Evolutionary conservation across 2,113 vertebrate species (phyloP), one percentile per base, ranked within the genome.

Genomic region (Ellobius talpinus): DNA sequence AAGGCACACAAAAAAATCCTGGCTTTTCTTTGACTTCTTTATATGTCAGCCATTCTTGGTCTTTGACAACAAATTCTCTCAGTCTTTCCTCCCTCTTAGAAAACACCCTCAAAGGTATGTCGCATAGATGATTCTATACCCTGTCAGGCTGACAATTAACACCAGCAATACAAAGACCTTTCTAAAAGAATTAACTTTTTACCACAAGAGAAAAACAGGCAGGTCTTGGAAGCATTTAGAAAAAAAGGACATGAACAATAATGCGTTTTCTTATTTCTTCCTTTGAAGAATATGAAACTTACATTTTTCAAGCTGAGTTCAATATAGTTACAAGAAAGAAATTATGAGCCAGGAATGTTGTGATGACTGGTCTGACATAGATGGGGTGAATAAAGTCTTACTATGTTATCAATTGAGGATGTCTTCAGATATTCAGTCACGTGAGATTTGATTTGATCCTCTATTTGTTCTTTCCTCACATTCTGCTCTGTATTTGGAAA

Each of bases 21-120:
- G 26, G 5, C 0, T 78, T 50, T 78, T 17, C 29, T 78, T 78
- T 33, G 45, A 19, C 45, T 16, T 78, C 73, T 78, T 50, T 78
- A 78, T 78, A 78, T 50, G 47, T 19, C 7, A 50, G 13, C 13
- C 26, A 78, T 47, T 17, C 1, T 33, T 50, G 29, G 26, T 17
- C 14, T 31, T 78, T 1, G 3, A 45, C 0, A 8, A 45, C 21
- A 45, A 24, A 42, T 74, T 11, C 1, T 23, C 66, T 68, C 14
- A 68, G 66, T 36, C 4, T 6, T 68, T 68, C 39, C 39, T 26
- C 23, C 10, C 4, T 74, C n/a, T 74, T 74, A 74, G 39, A 45
- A 9, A 42, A 73, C n/a, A 74, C 8, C 1, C 39, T 74, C 21
- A 0, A 11, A 5, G 9, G 1, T 42, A 4, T n/a, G 3, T 42